Conservation (phyloP, 2,797 vertebrate species). For the Hyperoplus immaculatus region DNA sequence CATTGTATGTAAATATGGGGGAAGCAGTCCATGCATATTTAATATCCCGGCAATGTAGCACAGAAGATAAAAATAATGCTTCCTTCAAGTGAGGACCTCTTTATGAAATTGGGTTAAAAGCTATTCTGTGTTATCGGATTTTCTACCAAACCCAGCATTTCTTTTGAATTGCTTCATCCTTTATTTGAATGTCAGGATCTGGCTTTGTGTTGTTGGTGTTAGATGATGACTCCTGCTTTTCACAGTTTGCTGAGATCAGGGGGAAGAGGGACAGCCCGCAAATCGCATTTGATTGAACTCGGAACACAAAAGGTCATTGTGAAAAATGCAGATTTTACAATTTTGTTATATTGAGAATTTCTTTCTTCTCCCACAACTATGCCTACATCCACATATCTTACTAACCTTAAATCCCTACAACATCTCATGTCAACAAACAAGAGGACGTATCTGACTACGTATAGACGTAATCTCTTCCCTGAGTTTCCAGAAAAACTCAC, state of each 20-base stretch:
- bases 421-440: conserved; percentile 39
- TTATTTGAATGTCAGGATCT: conserved; percentile 86
- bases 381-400: neutral
- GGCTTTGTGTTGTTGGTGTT: conserved; percentile 60
- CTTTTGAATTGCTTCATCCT: conserved; percentile 81
- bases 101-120: conserved; percentile 80
- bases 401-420: conserved; percentile 30
- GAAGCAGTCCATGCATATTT: conserved; percentile 73
- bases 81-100: conserved; percentile 67
- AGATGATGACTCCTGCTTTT: conserved; percentile 75
- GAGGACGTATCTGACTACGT: conserved; percentile 10
- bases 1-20: conserved; percentile 73
- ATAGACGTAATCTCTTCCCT: conserved; percentile 8
- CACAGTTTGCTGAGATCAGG: conserved; percentile 72
- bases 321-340: conserved; percentile 40
- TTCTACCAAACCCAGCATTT: conserved; percentile 71
- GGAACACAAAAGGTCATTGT: conserved; percentile 69
- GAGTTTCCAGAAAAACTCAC: neutral
- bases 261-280: conserved; percentile 33
- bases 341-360: conserved; percentile 12
- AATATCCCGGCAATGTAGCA: conserved; percentile 63
- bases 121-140: conserved; percentile 84
- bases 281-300: conserved; percentile 69
- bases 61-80: conserved; percentile 77
- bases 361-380: neutral